Evolutionary conservation across 2,888 invertebrate species (phyloP), one percentile per base, ranked within the genome.

Genomic region (Drosophila phalerata): DNA sequence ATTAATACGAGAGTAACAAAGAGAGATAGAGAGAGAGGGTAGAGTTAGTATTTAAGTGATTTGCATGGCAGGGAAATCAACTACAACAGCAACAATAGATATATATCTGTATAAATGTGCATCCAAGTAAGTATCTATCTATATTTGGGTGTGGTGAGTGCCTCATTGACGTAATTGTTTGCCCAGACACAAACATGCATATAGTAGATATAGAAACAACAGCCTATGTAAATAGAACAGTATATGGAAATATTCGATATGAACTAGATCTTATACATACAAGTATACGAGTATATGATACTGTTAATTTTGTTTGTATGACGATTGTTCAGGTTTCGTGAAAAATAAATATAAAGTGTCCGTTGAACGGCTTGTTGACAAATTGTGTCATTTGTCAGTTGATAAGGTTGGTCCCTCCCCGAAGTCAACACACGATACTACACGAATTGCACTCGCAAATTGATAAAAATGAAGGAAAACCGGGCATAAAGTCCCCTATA

Each of bases 151-250:
- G 74, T 74, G 70, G 78, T 61, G 57, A 67, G 67, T 48, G 77
- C 52, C 56, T 40, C 57, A 66, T 57, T 83, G 76, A 87, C 83
- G 83, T 81, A 87, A 83, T 85, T 87, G 83, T 83, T 81, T 85
- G 67, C 64, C 52, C 64, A 64, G 66, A 64, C 58, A 58, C 15
- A 64, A 42, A 58, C 43, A 43, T 1, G 45, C 13, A 62, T 25
- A 48, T 25, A 28, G 8, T 15, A 47, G 55, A 49, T 45, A 17
- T 17, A 47, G 52, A 32, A 60, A 51, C 19, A 61, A 61, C 69
- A 70, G 70, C 34, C 48, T 45, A 67, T 64, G 69, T 65, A 81
- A 70, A 69, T 63, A 67, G 30, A 25, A 52, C 30, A 34, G 61
- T 51, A 51, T 69, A 78, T 79, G 73, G 73, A 72, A 77, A 74